Conservation (phyloP, 2,113 vertebrate genomes). For the Gavialis gangeticus region DNA sequence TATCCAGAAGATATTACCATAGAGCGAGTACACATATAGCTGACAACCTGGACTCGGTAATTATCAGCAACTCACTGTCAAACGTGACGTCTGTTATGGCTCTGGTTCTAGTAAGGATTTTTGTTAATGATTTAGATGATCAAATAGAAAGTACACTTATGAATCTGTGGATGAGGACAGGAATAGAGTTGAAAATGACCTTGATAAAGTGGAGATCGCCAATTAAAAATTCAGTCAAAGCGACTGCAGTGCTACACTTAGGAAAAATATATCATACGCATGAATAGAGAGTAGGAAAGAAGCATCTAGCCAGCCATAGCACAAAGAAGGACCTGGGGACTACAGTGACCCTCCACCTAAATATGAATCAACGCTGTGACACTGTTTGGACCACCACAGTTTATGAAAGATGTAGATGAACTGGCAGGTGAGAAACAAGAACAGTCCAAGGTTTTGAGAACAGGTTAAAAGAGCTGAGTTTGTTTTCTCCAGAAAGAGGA, state of each 20-base stretch:
- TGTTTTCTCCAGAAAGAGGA: too few species aligned
- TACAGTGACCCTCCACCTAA: accelerated
- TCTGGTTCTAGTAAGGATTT: not conserved
- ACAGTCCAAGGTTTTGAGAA: too few species aligned
- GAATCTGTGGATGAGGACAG: not conserved
- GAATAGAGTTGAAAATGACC: not conserved
- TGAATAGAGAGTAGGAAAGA: not conserved
- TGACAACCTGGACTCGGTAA: conserved; percentile 5
- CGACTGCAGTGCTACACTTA: not conserved
- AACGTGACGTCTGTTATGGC: not conserved
- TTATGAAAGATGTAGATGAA: too few species aligned
- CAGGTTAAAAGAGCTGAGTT: too few species aligned
- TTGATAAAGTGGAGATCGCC: not conserved
- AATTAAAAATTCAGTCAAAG: not conserved
- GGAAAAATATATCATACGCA: conserved; percentile 1
- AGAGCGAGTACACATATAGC: not conserved
- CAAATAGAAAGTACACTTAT: not conserved
- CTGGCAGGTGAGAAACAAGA: too few species aligned
- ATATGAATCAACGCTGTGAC: too few species aligned
- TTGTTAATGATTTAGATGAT: not conserved
- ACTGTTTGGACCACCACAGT: too few species aligned
- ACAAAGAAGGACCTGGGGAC: not conserved
- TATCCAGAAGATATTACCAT: not conserved
- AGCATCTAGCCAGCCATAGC: not conserved
- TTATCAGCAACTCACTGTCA: not conserved